Base-by-base conservation (phyloP, 2,113 vertebrate genomes). In the Pristiophorus japonicus region DNA sequence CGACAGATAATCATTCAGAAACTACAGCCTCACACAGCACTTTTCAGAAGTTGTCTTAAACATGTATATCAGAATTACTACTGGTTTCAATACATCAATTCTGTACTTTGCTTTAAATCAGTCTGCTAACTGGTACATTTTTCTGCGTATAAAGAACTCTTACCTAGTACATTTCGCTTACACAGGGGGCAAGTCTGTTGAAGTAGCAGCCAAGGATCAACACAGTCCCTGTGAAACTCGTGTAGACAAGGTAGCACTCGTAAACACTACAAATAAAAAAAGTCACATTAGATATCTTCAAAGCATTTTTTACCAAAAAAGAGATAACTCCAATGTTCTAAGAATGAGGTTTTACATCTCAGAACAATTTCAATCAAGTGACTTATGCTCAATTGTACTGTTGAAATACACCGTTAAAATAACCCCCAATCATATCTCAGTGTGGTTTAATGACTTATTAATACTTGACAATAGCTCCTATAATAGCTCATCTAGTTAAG, bases 141-240 rank as follows among this genome's bases (percentile, higher is more conserved):
- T 92, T 63, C 30, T 65, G 34, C 34, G 38, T n/a, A 22, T 63
- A 47, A 51, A 16, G 45, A 47, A 73, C 47, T 96, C 98, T 98
- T 96, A 98, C 98, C 97, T 73, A 99, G 97, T 95, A 99, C 97
- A 95, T 98, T 98, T 97, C 97, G 99, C 96, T 99, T 99, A 97
- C 99, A 99, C 88, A 99, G 97, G 0, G 99, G 99, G 96, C 99
- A 99, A 95, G 99, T 99, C 97, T 99, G 99, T 96, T 98, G 99
- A 96, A 98, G 97, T 95, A 99, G 97, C 70, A 99, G 98, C 99
- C 99, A 99, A 95, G 98, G 98, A 95, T 99, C 99, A 96, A 99
- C 98, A 0, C 99, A 99, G 95, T 99, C 98, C 59, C 98, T 97
- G 97, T 99, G 99, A 96, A 99, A 99, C 96, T 99, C 99, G 0